These are phyloP conservation scores for Ovis aries DNA, from an alignment of 2,113 vertebrate species.

Conservation along the genomic window DNA sequence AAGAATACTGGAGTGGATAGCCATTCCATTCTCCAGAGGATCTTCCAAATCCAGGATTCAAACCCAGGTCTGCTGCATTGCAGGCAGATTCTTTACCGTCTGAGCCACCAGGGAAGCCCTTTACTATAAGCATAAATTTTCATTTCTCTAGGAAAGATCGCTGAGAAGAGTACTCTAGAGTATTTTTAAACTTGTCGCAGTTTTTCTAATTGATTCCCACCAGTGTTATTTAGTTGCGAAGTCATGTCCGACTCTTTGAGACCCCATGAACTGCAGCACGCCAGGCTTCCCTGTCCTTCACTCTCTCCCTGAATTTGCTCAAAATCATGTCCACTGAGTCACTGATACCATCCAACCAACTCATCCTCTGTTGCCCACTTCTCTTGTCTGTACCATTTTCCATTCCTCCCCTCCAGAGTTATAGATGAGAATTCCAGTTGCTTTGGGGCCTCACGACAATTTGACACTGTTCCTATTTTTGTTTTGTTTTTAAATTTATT, in stretches of 20 bases:
- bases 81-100: background rate
- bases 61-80: background rate
- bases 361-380: background rate
- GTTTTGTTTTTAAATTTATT: background rate
- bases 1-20: background rate
- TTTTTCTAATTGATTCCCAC: background rate
- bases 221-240: background rate
- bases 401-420: background rate
- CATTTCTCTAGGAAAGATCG: background rate
- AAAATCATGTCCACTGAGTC: background rate
- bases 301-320: background rate
- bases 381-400: background rate
- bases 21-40: background rate
- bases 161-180: background rate
- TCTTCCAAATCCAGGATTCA: background rate
- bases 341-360: background rate
- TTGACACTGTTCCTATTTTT: background rate
- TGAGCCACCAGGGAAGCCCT: background rate
- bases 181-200: background rate
- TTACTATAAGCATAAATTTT: background rate
- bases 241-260: background rate
- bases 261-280: background rate
- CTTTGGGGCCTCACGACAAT: background rate
- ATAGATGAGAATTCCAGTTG: background rate
- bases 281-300: background rate